A percentile compares a stretch with the other conserved stretches of the same genome.
Evolutionary conservation across 2,888 invertebrate genomes (phyloP).

Genomic region (Eupeodes latifasciatus): DNA sequence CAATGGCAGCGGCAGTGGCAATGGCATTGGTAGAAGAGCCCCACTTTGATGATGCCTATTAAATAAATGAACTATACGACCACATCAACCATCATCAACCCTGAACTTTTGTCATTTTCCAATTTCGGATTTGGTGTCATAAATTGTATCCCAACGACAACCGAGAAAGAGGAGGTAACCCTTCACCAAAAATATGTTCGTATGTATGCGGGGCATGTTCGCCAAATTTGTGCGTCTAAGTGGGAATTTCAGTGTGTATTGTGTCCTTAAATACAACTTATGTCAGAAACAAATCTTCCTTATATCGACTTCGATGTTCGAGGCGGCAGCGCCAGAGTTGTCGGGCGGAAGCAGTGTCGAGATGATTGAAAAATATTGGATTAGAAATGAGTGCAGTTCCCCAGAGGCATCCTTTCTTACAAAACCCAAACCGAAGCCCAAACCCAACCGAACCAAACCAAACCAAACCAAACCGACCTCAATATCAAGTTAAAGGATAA

Average conservation of each 20-base stretch:
- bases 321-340: too few species aligned
- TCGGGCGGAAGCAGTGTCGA: neutral
- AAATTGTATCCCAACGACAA: neutral
- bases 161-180: neutral
- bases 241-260: neutral
- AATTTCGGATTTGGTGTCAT: constrained; percentile 13
- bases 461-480: constrained; percentile 18
- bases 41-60: neutral
- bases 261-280: constrained; percentile 34
- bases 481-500: constrained; percentile 54
- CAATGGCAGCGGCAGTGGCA: neutral
- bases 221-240: constrained; percentile 1
- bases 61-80: neutral
- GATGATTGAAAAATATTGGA: constrained; percentile 74
- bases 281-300: constrained; percentile 3
- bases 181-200: neutral
- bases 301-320: constrained; percentile 9
- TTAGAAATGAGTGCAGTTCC: constrained; percentile 58
- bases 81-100: constrained; percentile 21
- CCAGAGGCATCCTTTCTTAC: constrained; percentile 43
- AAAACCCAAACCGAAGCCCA: neutral
- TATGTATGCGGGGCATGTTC: neutral
- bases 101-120: constrained; percentile 26
- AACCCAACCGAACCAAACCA: neutral
- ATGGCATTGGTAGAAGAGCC: neutral